Percentiles rank a stretch among this genome's conserved stretches.
Evolutionary conservation across 1,140 invertebrate genomes (phyloP).

Genomic region (Brachionus koreanus): DNA sequence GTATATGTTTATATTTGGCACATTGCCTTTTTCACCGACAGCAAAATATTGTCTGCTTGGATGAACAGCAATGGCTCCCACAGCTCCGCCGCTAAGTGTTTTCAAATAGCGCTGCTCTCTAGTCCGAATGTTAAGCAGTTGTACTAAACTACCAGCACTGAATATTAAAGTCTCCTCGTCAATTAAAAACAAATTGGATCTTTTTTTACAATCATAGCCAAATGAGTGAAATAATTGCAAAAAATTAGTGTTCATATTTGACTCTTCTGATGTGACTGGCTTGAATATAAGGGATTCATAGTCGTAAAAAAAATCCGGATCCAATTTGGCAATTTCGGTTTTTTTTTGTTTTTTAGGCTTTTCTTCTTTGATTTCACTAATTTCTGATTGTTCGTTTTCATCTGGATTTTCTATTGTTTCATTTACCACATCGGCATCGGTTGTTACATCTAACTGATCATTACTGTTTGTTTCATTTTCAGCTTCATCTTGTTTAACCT

Average conservation of each 20-base stretch:
- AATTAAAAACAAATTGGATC: constrained; percentile 72
- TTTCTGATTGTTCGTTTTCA: not conserved
- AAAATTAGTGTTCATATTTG: constrained; percentile 53
- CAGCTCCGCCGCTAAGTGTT: constrained; percentile 69
- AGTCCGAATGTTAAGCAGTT: constrained; percentile 67
- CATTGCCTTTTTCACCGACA: constrained; percentile 68
- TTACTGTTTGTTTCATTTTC: not conserved
- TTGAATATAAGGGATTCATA: constrained; percentile 51
- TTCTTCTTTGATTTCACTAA: not conserved
- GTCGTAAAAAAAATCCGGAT: constrained; percentile 54
- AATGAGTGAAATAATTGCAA: constrained; percentile 52
- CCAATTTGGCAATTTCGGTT: not conserved
- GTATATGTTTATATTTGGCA: constrained; percentile 74
- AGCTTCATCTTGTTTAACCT: not conserved
- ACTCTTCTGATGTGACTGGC: constrained; percentile 51
- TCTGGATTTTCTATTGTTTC: not conserved
- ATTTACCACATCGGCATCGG: not conserved
- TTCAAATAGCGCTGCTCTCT: constrained; percentile 67
- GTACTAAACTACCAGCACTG: constrained; percentile 73
- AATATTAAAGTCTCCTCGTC: constrained; percentile 71
- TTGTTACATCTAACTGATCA: not conserved
- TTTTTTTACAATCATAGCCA: constrained; percentile 76
- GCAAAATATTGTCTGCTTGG: constrained; percentile 69
- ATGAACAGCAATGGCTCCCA: constrained; percentile 75
- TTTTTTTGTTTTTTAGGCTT: constrained; percentile 22